Evolutionary conservation across 2,888 invertebrate genomes (phyloP).

Genomic region (Acrobeloides nanus): DNA sequence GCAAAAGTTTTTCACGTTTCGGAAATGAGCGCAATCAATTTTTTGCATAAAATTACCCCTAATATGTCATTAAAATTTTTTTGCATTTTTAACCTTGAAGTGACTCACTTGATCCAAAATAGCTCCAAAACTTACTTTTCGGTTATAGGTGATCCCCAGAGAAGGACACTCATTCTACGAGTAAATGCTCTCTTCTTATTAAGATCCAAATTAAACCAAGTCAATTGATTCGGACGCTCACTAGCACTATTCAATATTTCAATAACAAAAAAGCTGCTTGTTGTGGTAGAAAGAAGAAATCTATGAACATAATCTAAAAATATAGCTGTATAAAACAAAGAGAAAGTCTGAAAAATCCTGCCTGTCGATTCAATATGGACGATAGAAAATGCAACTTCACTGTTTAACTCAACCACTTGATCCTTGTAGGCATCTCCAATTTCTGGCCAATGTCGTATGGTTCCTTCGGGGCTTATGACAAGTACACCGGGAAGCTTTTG

Average conservation of each 20-base stretch:
- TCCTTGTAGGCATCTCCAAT: conserved; percentile 24
- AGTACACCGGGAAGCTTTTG: conserved; percentile 14
- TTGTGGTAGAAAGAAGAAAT: conserved; percentile 27
- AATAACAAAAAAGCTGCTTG: conserved; percentile 24
- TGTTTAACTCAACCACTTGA: conserved; percentile 17
- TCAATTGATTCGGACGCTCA: conserved; percentile 7
- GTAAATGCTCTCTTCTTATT: conserved; percentile 16
- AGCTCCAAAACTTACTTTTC: conserved; percentile 18
- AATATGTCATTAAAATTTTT: no score
- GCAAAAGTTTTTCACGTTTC: no score
- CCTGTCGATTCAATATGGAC: conserved; percentile 18
- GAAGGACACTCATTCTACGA: conserved; percentile 23
- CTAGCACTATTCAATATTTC: conserved; percentile 22
- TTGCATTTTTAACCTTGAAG: no score
- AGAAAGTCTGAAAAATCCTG: conserved; percentile 11
- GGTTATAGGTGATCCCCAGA: conserved; percentile 20
- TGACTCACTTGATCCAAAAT: no score
- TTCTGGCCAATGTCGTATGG: conserved; percentile 26
- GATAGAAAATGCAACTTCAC: conserved; percentile 28
- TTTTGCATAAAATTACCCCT: no score
- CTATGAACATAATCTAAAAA: conserved; percentile 27
- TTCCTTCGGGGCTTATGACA: conserved; percentile 26
- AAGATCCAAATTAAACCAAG: conserved; percentile 5
- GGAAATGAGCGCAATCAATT: no score
- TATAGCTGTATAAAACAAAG: neutral